Evolutionary conservation across 2,113 vertebrate genomes (phyloP), one percentile per base, ranked within the genome.

Genomic region (Sapajus apella): DNA sequence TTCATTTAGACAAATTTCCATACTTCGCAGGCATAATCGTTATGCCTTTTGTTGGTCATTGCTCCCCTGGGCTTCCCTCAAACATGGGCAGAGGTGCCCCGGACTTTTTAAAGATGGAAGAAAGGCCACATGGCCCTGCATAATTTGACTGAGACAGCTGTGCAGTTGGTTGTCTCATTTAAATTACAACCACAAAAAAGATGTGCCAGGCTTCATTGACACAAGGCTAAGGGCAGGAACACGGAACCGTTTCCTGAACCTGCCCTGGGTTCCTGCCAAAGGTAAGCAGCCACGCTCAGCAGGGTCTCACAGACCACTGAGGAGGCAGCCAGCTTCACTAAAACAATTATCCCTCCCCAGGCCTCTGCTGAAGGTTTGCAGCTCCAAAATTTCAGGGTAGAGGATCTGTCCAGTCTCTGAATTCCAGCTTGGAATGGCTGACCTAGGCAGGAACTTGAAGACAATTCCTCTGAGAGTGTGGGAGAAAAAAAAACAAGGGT

Each of bases 1-100:
- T 97, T 97, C 94, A 96, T 94, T 98, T 97, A 97, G 96, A 97
- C 96, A 97, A 97, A 98, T 96, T 95, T 97, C 97, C 96, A 86
- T 96, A 88, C 97, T 88, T 96, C 94, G 0, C 0, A 95, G 92
- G 95, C 5, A 0, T 85, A 95, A 82, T 98, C 88, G 50, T 55
- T 96, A 43, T 95, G 95, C 70, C 97, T 95, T 98, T 97, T 97
- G 96, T 97, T 97, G 96, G 95, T 94, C 97, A 97, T 96, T 94
- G 96, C 91, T 97, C 96, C 98, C 97, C 21, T 92, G 97, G 96
- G 97, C 92, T 97, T 97, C 79, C 95, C 88, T 97, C 97, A 97
- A 98, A 98, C 96, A 93, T 83, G 93, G 92, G 85, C 97, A 97
- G 97, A 94, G 91, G 97, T 93, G 96, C 84, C 14, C 97, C 0